Base-by-base conservation (phyloP, 2,888 invertebrate genomes). In the Bombylius discolor region DNA sequence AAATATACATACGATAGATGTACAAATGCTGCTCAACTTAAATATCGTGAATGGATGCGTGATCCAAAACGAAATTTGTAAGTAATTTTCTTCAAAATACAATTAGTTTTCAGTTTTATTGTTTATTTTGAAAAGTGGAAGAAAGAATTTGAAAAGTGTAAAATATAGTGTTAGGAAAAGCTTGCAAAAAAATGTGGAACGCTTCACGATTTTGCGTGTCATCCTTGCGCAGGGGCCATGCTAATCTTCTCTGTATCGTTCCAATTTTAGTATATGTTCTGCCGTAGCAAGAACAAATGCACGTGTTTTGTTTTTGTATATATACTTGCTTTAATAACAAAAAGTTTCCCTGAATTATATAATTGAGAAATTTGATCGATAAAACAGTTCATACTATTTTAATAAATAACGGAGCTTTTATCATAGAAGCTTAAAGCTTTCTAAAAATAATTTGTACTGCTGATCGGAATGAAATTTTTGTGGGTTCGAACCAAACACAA, bases 191-290 rank as follows among this genome's bases (percentile, higher is more conserved):
- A 57, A 57, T 57, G 57, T 57, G 57, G 57, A 84, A 83, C 83
- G 83, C 83, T 84, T 84, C 83, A 84, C 84, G 84, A 85, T 83
- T 85, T 84, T 85, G 84, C 84, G 84, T 84, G 84, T 84, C 84
- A 85, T 85, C 84, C 84, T 84, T 85, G 84, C 84, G 84, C 84
- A 85, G 84, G 84, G 84, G 84, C 84, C 84, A 85, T 84, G 84
- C 84, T 85, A 84, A 85, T 85, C 84, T 85, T 85, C 85, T 85
- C 84, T 85, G 84, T 85, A 84, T 84, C 83, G 83, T 84, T 84
- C 84, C 83, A 84, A 84, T 84, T 84, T 84, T 84, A 83, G 82
- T 80, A 80, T 80, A 80, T 80, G 80, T 80, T 80, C 79, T 79
- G 79, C 79, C 80, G 55, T 49, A 54, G 54, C 54, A 11, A 42